phyloP scores from a whole-genome alignment of 2,797 vertebrate species.

The Rhabdophis nuchalis region DNA sequence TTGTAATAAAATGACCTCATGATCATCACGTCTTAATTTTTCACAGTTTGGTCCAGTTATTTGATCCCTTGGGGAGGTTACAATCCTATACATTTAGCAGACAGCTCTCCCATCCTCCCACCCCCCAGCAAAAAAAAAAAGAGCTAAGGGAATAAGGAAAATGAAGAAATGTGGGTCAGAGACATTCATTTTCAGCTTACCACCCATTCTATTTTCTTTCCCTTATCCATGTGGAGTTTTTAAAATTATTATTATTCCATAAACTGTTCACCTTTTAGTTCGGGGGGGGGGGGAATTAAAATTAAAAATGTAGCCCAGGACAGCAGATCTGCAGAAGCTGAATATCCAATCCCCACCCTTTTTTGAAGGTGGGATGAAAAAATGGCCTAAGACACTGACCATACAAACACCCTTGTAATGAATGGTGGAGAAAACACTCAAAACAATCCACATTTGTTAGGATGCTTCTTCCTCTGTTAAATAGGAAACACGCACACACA shows the following conservation, averaged over 20 bases:
- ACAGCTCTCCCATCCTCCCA: background rate
- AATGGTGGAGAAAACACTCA: background rate
- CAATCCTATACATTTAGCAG: background rate
- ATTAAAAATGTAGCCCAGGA: background rate
- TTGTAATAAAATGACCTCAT: background rate
- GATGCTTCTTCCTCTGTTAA: background rate
- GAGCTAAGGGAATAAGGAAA: background rate
- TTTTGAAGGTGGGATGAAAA: background rate
- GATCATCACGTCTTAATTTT: background rate
- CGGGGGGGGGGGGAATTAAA: rapidly evolving
- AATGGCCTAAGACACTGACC: background rate
- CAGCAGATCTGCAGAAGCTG: slow-evolving; percentile 9
- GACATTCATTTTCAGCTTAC: background rate
- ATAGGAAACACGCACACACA: background rate
- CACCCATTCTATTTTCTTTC: background rate
- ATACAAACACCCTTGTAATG: background rate
- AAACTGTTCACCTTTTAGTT: background rate
- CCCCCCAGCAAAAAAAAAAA: too few species aligned
- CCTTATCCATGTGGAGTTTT: too few species aligned
- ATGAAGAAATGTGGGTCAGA: background rate
- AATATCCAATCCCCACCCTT: background rate
- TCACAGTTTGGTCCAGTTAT: background rate
- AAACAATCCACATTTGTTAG: background rate
- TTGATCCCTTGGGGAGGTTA: background rate
- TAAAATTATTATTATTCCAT: background rate